Evolutionary conservation across 1,140 invertebrate genomes (phyloP).

Genomic region (Rhyzopertha dominica): DNA sequence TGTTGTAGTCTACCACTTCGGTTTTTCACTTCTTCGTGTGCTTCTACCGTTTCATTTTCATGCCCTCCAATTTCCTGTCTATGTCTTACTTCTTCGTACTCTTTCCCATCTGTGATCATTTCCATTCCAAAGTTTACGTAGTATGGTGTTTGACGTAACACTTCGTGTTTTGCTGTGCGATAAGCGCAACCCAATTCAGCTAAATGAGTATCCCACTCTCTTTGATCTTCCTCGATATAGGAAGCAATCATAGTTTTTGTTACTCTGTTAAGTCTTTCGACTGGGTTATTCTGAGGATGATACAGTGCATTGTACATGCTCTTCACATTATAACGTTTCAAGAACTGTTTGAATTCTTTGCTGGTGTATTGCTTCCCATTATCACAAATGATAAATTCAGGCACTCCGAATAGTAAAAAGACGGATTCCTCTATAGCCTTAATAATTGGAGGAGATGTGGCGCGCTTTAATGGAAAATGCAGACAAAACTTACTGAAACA

Average conservation of each 20-base stretch:
- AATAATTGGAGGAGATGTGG: slow-evolving; percentile 3
- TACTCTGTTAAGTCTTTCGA: slow-evolving; percentile 34
- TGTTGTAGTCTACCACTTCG: no score
- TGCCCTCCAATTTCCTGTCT: no score
- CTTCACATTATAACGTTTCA: slow-evolving; percentile 9
- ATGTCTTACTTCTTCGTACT: no score
- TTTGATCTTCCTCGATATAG: slow-evolving; percentile 35
- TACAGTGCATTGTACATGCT: slow-evolving; percentile 15
- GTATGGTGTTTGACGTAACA: slow-evolving; percentile 32
- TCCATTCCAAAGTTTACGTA: slow-evolving; percentile 27
- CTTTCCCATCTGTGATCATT: slow-evolving; percentile 8
- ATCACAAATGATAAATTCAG: slow-evolving; percentile 11
- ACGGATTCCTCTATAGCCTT: slow-evolving; percentile 14
- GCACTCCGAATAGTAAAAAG: slow-evolving; percentile 17
- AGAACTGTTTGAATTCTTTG: slow-evolving; percentile 12
- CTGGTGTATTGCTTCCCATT: slow-evolving; percentile 17
- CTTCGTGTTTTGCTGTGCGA: slow-evolving; percentile 32
- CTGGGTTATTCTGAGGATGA: slow-evolving; percentile 18
- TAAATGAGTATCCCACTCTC: slow-evolving; percentile 35
- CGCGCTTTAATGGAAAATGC: slow-evolving; percentile 1
- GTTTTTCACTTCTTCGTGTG: no score
- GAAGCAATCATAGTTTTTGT: slow-evolving; percentile 33
- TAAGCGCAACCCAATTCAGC: slow-evolving; percentile 27
- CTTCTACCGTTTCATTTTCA: no score
- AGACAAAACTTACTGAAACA: slow-evolving; percentile 13